phyloP scores from a whole-genome alignment of 2,888 invertebrate genomes.

The Caenorhabditis wallacei region DNA sequence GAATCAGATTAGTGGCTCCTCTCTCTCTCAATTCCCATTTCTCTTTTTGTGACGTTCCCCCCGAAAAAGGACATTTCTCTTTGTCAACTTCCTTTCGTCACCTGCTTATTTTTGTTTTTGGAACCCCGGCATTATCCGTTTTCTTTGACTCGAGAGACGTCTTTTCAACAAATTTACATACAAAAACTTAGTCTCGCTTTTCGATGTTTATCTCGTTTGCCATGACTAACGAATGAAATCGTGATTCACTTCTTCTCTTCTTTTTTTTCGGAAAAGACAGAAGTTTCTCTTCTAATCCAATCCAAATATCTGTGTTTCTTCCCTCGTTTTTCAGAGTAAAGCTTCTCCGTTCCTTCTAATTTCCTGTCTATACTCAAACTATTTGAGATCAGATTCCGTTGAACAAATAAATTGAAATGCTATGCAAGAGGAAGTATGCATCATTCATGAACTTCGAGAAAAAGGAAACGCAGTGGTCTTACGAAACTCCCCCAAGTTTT shows the following conservation, averaged over 20 bases:
- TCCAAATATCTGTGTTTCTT: constrained; percentile 1
- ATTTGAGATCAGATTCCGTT: no score
- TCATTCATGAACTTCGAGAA: constrained; percentile 37
- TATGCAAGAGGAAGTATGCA: constrained; percentile 11
- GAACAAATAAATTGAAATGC: no score
- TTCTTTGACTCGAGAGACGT: neutral
- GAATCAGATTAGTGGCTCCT: constrained; percentile 5
- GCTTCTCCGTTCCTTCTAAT: constrained; percentile 20
- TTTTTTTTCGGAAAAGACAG: neutral
- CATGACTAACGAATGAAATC: constrained; percentile 19
- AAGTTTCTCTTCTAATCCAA: constrained; percentile 18
- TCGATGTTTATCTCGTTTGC: constrained; percentile 33
- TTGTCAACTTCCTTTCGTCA: no score
- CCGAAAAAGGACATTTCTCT: constrained; percentile 2
- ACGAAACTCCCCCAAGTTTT: constrained; percentile 32
- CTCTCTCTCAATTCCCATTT: neutral
- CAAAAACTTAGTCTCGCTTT: neutral
- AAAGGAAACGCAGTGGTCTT: constrained; percentile 7
- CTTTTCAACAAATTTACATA: constrained; percentile 13
- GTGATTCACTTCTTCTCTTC: constrained; percentile 22
- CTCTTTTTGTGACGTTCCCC: constrained; percentile 14
- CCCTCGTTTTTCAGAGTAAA: constrained; percentile 1
- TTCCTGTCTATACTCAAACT: constrained; percentile 23
- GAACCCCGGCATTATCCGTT: constrained; percentile 10
- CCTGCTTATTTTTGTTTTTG: constrained; percentile 32